Percentiles rank a stretch among this genome's conserved stretches.
These are phyloP conservation scores for Coecobrya sp. DNA, from an alignment of 2,888 invertebrate genomes.

Conservation along the genomic window DNA sequence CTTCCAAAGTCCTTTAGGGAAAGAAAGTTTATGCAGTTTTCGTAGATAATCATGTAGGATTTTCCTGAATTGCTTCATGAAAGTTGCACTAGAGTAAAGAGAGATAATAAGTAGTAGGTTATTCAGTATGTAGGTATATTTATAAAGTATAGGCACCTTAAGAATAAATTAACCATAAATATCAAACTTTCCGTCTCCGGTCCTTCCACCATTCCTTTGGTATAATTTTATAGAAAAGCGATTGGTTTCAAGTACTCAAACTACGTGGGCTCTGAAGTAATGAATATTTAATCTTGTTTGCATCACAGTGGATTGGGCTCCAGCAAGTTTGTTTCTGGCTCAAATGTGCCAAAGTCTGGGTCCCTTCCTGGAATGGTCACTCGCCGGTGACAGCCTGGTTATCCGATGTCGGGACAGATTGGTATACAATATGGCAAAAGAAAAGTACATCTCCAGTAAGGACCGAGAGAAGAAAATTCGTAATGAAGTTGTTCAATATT, in stretches of 20 bases:
- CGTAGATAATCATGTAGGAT: neutral
- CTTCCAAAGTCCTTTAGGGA: neutral
- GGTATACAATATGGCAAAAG: conserved; percentile 90
- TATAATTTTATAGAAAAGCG: neutral
- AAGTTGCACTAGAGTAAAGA: too few species aligned
- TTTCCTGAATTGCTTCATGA: neutral
- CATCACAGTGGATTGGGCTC: conserved; percentile 91
- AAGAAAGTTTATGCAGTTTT: neutral
- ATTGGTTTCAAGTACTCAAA: neutral
- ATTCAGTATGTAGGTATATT: too few species aligned
- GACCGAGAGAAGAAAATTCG: conserved; percentile 89
- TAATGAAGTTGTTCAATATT: conserved; percentile 90
- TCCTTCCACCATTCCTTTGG: neutral
- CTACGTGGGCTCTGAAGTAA: neutral
- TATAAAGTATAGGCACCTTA: too few species aligned
- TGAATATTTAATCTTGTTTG: neutral
- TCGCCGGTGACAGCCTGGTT: conserved; percentile 90
- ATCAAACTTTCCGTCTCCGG: too few species aligned
- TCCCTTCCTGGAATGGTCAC: conserved; percentile 91
- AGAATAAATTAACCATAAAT: too few species aligned
- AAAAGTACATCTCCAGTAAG: conserved; percentile 89
- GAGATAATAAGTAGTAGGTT: too few species aligned
- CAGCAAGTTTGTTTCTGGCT: conserved; percentile 91
- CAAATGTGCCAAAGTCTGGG: conserved; percentile 91
- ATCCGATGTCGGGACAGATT: conserved; percentile 91